These are phyloP conservation scores for Harpagifer antarcticus DNA, from an alignment of 2,797 vertebrate species.

Conservation along the genomic window DNA sequence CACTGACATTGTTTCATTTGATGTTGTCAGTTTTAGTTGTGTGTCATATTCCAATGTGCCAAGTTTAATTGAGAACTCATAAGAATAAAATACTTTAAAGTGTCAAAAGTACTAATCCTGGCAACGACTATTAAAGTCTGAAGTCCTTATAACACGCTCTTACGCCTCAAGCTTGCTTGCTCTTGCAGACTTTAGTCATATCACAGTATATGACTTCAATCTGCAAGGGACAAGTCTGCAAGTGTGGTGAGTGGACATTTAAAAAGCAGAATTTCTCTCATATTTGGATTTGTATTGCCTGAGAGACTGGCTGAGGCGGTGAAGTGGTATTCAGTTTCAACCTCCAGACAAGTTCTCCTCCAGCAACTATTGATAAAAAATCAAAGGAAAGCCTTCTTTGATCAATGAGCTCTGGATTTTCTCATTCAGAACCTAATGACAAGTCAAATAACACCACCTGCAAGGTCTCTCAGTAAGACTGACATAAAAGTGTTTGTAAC, in stretches of 20 bases:
- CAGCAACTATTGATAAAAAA: not conserved
- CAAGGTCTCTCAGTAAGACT: conserved; percentile 16
- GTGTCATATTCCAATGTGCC: not conserved
- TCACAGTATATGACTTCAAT: not conserved
- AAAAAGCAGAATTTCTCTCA: not conserved
- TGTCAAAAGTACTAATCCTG: not conserved
- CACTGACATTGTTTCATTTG: not conserved
- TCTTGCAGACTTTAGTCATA: conserved; percentile 1
- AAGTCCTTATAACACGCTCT: not conserved
- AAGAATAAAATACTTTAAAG: not conserved
- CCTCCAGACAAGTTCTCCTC: not conserved
- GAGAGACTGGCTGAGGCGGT: not conserved
- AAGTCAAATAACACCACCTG: conserved; percentile 1
- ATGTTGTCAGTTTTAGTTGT: not conserved
- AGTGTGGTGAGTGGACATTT: not conserved
- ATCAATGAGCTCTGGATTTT: not conserved
- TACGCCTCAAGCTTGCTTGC: not conserved
- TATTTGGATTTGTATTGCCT: conserved; percentile 6
- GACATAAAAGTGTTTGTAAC: conserved; percentile 63
- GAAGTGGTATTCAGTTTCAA: not conserved
- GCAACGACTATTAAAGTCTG: not conserved
- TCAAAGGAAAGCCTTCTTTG: not conserved
- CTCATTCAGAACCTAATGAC: conserved; percentile 21
- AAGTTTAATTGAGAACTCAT: not conserved
- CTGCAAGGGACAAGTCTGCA: not conserved